Percentiles rank a stretch among this genome's conserved stretches.
phyloP scores from a whole-genome alignment of 2,113 vertebrate species.

The Synodontis membranacea region DNA sequence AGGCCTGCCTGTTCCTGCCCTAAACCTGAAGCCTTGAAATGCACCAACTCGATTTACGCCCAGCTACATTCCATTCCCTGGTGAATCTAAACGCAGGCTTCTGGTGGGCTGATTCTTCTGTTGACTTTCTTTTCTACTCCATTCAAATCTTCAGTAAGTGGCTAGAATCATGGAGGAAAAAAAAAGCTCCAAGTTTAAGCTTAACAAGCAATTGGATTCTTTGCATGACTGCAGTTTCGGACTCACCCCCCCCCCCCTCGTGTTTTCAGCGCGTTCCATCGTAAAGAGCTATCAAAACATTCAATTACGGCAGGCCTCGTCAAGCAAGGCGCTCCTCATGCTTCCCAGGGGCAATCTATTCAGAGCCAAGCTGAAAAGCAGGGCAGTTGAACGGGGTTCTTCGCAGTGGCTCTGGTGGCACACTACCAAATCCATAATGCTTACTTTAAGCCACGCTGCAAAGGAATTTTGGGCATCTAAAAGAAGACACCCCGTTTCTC shows the following conservation, averaged over 20 bases:
- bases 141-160: constrained; percentile 23
- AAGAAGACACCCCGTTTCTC: neutral
- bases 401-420: constrained; percentile 33
- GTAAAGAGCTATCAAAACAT: constrained; percentile 50
- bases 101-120: constrained; percentile 15
- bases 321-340: constrained; percentile 41
- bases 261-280: constrained; percentile 11
- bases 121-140: constrained; percentile 9
- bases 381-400: constrained; percentile 22
- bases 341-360: constrained; percentile 52
- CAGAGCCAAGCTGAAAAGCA: constrained; percentile 41
- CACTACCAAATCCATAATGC: constrained; percentile 35
- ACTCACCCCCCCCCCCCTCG: constrained; percentile 9
- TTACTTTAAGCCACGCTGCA: constrained; percentile 23
- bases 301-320: constrained; percentile 52
- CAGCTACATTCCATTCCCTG: constrained; percentile 46
- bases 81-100: constrained; percentile 16
- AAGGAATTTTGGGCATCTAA: constrained; percentile 37
- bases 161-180: constrained; percentile 26
- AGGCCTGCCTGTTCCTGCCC: constrained; percentile 63
- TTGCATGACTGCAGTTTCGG: constrained; percentile 15
- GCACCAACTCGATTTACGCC: constrained; percentile 30
- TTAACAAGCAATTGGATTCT: constrained; percentile 27
- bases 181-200: constrained; percentile 25
- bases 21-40: constrained; percentile 32